These are phyloP conservation scores for Conus betulinus DNA, from an alignment of 1,140 invertebrate species.

Conservation along the genomic window DNA sequence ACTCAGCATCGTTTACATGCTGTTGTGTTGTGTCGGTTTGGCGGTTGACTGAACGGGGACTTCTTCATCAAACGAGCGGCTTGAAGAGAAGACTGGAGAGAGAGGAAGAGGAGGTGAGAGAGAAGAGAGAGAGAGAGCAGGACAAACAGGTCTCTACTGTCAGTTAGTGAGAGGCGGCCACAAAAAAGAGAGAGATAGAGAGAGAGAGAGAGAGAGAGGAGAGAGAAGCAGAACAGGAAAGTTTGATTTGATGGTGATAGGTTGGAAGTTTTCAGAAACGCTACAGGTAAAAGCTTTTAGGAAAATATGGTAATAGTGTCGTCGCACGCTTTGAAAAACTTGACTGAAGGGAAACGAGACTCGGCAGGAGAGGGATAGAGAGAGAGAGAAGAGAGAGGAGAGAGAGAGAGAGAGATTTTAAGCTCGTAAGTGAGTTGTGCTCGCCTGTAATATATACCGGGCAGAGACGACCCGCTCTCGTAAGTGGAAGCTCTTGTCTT, in stretches of 20 bases:
- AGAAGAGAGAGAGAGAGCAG: background rate
- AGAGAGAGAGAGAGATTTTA: background rate
- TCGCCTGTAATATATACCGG: no score
- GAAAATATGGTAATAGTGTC: background rate
- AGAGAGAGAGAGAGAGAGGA: no score
- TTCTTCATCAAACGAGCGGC: background rate
- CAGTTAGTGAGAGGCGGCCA: background rate
- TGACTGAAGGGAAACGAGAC: background rate
- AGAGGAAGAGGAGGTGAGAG: no score
- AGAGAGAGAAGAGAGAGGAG: background rate
- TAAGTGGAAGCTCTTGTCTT: no score
- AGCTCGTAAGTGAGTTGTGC: no score
- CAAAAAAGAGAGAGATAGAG: no score
- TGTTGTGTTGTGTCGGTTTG: no score
- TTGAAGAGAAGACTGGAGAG: no score
- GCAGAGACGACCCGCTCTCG: no score
- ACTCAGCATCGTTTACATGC: no score
- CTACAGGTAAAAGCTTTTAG: constrained; percentile 7
- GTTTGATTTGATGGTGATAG: background rate
- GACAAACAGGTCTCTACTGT: background rate
- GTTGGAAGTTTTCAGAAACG: background rate
- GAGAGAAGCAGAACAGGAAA: background rate
- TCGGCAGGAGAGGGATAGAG: background rate
- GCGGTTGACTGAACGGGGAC: no score
- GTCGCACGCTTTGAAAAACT: no score